Evolutionary conservation across 23 tunicate genomes (phyloP), one percentile per base, ranked within the genome.

Genomic region (Ciona savignyi): DNA sequence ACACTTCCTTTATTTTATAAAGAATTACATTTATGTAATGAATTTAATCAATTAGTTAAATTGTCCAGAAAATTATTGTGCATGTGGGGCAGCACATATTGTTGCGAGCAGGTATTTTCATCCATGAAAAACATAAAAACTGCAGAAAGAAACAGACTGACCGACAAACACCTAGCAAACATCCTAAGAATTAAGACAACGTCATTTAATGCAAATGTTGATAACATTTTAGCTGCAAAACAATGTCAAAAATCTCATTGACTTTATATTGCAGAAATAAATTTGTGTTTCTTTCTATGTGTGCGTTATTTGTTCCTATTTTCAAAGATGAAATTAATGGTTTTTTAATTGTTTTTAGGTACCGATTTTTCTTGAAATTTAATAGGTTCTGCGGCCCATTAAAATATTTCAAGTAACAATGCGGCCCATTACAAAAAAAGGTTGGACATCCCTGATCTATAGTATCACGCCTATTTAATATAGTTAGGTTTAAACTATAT

Each of bases 91-190:
- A 30, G 63, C 30, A 74, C 78, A 60, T 74, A 74, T 48, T 30
- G 51, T 24, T 74, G 78, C 32, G 78, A 74, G 73, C 78, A 74
- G 70, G n/a, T 48, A 26, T 74, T 74, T 62, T 74, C 78, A 24
- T 15, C 32, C 32, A 74, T 74, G 78, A 74, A 74, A 26, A 62
- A 30, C 25, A 74, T 30, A 70, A 74, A 74, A 27, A 60, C 73
- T 65, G 69, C 69, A 65, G 69, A 60, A 74, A 74, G 72, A 62
- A 63, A 61, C 73, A 62, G 78, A 34, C 76, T 71, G 25, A 71
- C 76, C 21, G 76, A 71, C 49, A 3, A 9, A 34, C 19, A 71
- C 25, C 34, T 74, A 23, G 71, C 51, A 27, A 30, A 35, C 21
- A 2, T 74, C 30, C 33, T 74, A 61, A 74, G 78, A 61, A 74